Percentiles rank a stretch among this genome's conserved stretches.
phyloP scores from a whole-genome alignment of 2,888 invertebrate species.

The Eumerus sabulonum region DNA sequence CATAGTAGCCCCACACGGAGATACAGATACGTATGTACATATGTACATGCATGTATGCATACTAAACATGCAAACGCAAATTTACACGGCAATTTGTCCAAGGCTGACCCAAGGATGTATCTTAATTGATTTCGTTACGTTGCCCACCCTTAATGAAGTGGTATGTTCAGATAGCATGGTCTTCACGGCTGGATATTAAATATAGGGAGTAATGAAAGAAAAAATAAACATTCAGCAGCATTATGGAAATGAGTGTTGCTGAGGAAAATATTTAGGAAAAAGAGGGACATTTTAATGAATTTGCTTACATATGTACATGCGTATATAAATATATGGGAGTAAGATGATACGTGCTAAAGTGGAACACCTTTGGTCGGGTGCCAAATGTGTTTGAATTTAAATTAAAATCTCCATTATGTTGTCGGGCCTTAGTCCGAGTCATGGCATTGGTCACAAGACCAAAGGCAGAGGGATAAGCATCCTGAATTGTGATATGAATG shows the following conservation, averaged over 20 bases:
- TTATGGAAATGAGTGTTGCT: constrained; percentile 16
- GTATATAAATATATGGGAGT: too few species aligned
- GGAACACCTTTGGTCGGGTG: too few species aligned
- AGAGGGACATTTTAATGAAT: background rate
- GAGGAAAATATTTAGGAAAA: constrained; percentile 2
- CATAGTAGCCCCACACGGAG: too few species aligned
- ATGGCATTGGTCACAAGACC: too few species aligned
- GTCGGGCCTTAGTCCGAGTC: too few species aligned
- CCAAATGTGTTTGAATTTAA: too few species aligned
- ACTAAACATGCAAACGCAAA: constrained; percentile 55
- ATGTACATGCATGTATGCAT: constrained; percentile 19
- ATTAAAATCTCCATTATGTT: too few species aligned
- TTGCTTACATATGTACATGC: too few species aligned
- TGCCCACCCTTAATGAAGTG: constrained; percentile 32
- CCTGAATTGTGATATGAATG: too few species aligned
- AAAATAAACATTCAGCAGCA: background rate
- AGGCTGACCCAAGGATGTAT: constrained; percentile 57
- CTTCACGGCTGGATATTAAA: too few species aligned
- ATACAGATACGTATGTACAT: too few species aligned
- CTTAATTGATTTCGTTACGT: constrained; percentile 63
- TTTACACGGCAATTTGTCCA: constrained; percentile 49
- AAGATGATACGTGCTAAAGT: background rate
- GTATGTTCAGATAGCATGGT: constrained; percentile 21
- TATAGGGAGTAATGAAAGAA: background rate
- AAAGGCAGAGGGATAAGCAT: too few species aligned